Evolutionary conservation across 2,888 invertebrate genomes (phyloP).

Genomic region (Dichetophora obliterata): DNA sequence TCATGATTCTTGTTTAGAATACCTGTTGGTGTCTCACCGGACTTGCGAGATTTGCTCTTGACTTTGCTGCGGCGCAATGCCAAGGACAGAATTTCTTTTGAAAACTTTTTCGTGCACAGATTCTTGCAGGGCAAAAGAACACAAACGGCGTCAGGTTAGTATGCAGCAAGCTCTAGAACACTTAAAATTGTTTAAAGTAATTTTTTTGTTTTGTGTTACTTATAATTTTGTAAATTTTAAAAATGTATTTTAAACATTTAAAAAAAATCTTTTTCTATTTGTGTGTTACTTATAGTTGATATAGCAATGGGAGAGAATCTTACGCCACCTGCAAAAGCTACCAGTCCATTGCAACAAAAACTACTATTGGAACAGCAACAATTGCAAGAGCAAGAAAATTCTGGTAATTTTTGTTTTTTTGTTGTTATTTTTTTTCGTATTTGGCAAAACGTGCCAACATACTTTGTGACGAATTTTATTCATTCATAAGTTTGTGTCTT

Average conservation of each 20-base stretch:
- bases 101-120: slow-evolving; percentile 94
- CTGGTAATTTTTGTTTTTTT: slow-evolving; percentile 49
- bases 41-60: slow-evolving; percentile 87
- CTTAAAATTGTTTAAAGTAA: too few species aligned
- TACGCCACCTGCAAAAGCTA: slow-evolving; percentile 68
- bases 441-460: not conserved
- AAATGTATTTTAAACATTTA: slow-evolving; percentile 18
- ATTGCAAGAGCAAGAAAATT: slow-evolving; percentile 59
- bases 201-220: too few species aligned
- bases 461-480: not conserved
- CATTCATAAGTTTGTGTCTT: not conserved
- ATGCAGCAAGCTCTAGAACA: not conserved
- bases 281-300: slow-evolving; percentile 56
- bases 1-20: slow-evolving; percentile 75
- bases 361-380: slow-evolving; percentile 56
- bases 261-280: slow-evolving; percentile 28
- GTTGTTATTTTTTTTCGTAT: not conserved
- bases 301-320: slow-evolving; percentile 57
- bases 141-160: slow-evolving; percentile 70
- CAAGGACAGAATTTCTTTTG: slow-evolving; percentile 95
- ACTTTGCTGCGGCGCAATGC: slow-evolving; percentile 92
- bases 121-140: slow-evolving; percentile 82
- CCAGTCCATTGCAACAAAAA: slow-evolving; percentile 70
- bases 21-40: slow-evolving; percentile 92
- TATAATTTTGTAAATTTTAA: not conserved